Evolutionary conservation across 1,140 invertebrate species (phyloP).

Genomic region (Scaptodrosophila lebanonensis): DNA sequence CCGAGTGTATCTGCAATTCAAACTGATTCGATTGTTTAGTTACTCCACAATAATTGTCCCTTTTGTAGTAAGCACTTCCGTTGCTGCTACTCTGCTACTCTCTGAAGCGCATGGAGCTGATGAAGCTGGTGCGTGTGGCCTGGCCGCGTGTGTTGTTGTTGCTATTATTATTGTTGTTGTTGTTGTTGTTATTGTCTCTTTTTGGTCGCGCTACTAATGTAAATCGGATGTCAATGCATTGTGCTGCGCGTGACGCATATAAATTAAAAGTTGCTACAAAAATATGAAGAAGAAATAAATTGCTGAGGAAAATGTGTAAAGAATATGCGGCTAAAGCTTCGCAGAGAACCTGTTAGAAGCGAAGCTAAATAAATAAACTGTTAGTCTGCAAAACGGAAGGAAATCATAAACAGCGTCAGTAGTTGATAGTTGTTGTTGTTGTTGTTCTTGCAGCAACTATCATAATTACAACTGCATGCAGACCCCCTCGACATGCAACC

Average conservation of each 20-base stretch:
- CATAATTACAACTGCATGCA: slow-evolving; percentile 60
- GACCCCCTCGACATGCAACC: slow-evolving; percentile 15
- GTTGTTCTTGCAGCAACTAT: slow-evolving; percentile 59
- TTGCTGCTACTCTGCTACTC: slow-evolving; percentile 20
- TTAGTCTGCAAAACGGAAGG: slow-evolving; percentile 69
- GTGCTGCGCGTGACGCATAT: slow-evolving; percentile 65
- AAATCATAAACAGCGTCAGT: slow-evolving; percentile 65
- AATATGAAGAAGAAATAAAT: slow-evolving; percentile 19
- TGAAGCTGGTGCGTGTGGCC: slow-evolving; percentile 1
- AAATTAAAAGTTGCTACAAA: slow-evolving; percentile 51
- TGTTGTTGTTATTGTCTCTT: neutral
- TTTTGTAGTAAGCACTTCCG: slow-evolving; percentile 57
- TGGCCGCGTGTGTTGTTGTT: neutral
- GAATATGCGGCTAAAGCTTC: slow-evolving; percentile 8
- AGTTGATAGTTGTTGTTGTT: slow-evolving; percentile 34
- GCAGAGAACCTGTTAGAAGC: slow-evolving; percentile 71
- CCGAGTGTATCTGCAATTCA: no score
- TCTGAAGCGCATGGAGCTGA: slow-evolving; percentile 10
- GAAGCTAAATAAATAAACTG: slow-evolving; percentile 68
- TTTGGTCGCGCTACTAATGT: slow-evolving; percentile 55
- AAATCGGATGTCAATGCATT: slow-evolving; percentile 76
- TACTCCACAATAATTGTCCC: no score
- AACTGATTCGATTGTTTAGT: no score
- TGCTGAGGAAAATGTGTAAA: slow-evolving; percentile 17
- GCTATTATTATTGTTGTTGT: no score